Evolutionary conservation across 2,888 invertebrate genomes (phyloP), one percentile per base, ranked within the genome.

Genomic region (Nezara viridula): DNA sequence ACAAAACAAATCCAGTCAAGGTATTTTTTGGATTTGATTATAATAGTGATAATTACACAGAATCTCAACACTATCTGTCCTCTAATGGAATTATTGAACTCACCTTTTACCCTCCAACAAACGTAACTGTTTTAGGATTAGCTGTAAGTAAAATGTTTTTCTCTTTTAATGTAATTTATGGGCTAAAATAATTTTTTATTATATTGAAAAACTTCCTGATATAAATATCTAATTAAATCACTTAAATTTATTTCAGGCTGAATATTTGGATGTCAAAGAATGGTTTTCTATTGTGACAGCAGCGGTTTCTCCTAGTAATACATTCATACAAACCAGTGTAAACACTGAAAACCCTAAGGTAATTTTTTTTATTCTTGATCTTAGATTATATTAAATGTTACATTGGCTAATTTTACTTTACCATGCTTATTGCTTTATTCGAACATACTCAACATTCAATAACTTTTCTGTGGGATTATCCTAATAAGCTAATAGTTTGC

Each of bases 201-300:
- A 77, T 90, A 52, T 50, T 81, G 86, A 55, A 86, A 85, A 24
- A 37, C 27, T 37, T 21, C 81, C 5, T 49, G 47, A 47, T 40
- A 6, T 88, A 81, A 24, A n/a, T 44, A 24, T 19, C 21, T 21
- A 92, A 0, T 90, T 90, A 85, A 52, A 87, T 87, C 5, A 32
- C 32, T 88, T 19, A 7, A 73, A 37, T 73, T 86, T 40, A 50
- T 49, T 91, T 86, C 92, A 96, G 96, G 96, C 97, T 4, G 95
- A 96, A 92, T 98, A 97, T 92, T 94, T 96, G 92, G 97, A 96
- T 91, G 94, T 97, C 55, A 95, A 96, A 90, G 96, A 96, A 92
- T 95, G 96, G 92, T 95, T 97, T 89, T 95, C 96, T 2, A 95
- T 96, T 88, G 95, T 96, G 9, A 95, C 95, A 91, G 94, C 95